phyloP scores from a whole-genome alignment of 2,888 invertebrate genomes.

The Sesamia inferens region DNA sequence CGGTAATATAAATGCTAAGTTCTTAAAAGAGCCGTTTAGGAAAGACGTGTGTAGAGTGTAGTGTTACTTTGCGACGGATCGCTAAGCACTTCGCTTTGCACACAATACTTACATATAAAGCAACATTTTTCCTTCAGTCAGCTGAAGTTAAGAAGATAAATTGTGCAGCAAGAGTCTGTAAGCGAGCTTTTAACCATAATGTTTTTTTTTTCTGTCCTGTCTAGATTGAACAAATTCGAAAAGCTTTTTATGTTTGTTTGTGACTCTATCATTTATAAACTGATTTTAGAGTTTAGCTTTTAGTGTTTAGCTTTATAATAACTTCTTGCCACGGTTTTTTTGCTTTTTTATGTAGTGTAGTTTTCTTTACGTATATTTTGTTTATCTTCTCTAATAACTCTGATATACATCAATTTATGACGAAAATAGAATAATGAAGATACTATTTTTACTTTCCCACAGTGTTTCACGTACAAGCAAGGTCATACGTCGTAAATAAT shows the following conservation, averaged over 20 bases:
- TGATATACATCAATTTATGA: slow-evolving; percentile 4
- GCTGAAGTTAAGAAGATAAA: slow-evolving; percentile 56
- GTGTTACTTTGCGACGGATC: slow-evolving; percentile 56
- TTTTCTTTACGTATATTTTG: neutral
- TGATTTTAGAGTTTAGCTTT: neutral
- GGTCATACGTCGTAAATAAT: slow-evolving; percentile 43
- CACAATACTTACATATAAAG: slow-evolving; percentile 48
- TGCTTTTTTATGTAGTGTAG: neutral
- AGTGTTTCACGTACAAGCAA: slow-evolving; percentile 43
- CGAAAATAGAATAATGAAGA: slow-evolving; percentile 3
- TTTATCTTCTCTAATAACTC: neutral
- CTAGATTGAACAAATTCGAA: slow-evolving; percentile 3
- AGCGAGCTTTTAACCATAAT: slow-evolving; percentile 37
- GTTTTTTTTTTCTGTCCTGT: slow-evolving; percentile 15
- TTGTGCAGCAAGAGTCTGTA: slow-evolving; percentile 41
- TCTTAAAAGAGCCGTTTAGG: slow-evolving; percentile 58
- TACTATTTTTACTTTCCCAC: neutral
- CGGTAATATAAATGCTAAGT: slow-evolving; percentile 57
- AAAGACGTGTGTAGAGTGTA: slow-evolving; percentile 47
- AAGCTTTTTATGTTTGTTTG: neutral
- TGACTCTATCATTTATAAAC: neutral
- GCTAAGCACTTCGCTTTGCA: slow-evolving; percentile 52
- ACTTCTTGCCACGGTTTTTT: neutral
- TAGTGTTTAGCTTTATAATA: neutral
- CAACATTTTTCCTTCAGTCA: slow-evolving; percentile 48